Evolutionary conservation across 2,888 invertebrate genomes (phyloP), one percentile per base, ranked within the genome.

Genomic region (Caenorhabditis drosophilae): DNA sequence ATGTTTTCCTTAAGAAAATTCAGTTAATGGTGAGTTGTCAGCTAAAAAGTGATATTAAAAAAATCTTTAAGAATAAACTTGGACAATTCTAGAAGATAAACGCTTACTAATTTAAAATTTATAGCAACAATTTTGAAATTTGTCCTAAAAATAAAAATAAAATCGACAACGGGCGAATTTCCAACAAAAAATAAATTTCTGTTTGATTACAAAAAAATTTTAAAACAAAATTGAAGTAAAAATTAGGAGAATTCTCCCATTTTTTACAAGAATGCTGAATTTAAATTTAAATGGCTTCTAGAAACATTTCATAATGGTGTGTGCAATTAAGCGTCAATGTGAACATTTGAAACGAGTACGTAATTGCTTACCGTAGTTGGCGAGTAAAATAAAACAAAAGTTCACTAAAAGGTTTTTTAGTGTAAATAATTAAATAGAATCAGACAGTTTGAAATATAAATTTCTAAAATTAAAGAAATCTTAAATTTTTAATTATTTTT

Each of bases 361-460:
- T 12, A 27, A 23, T 45, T 45, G 44, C 26, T n/a, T 27, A 45
- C 44, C 44, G 44, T 45, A 45, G 26, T 45, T 23, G 27, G 31
- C 31, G 31, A 12, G n/a, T n/a, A n/a, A n/a, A n/a, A n/a, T n/a
- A n/a, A n/a, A n/a, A n/a, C n/a, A n/a, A n/a, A n/a, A n/a, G n/a
- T n/a, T n/a, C n/a, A n/a, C n/a, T n/a, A n/a, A n/a, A n/a, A n/a
- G n/a, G n/a, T n/a, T n/a, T n/a, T n/a, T n/a, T n/a, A n/a, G n/a
- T n/a, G n/a, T n/a, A n/a, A n/a, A n/a, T n/a, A n/a, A n/a, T n/a
- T n/a, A n/a, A n/a, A n/a, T n/a, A n/a, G n/a, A n/a, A n/a, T n/a
- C n/a, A n/a, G n/a, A n/a, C n/a, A n/a, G n/a, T n/a, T n/a, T n/a
- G n/a, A n/a, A n/a, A n/a, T n/a, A n/a, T n/a, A 31, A 31, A 31